phyloP scores from a whole-genome alignment of 2,797 vertebrate genomes.

The Potorous gilbertii region DNA sequence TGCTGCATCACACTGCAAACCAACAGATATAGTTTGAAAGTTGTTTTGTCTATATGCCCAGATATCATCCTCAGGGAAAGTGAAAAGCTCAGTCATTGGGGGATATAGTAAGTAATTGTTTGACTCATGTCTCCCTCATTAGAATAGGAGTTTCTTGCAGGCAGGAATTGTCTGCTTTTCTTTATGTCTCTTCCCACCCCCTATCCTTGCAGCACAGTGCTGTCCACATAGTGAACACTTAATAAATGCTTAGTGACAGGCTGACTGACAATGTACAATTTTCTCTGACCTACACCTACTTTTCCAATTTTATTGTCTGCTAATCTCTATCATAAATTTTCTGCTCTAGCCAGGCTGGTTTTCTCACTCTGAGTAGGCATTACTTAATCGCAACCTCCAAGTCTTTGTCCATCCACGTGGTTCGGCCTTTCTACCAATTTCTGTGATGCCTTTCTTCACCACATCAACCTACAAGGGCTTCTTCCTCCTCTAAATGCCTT shows the following conservation, averaged over 20 bases:
- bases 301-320: not conserved
- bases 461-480: slow-evolving; percentile 6
- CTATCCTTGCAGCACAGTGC: not conserved
- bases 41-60: not conserved
- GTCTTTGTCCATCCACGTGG: not conserved
- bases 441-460: not conserved
- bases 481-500: not conserved
- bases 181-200: not conserved
- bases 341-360: not conserved
- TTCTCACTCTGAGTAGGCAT: not conserved
- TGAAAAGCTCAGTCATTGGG: not conserved
- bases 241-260: not conserved
- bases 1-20: too few species aligned
- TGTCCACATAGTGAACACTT: not conserved
- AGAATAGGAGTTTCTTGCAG: not conserved
- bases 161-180: not conserved
- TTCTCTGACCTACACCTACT: not conserved
- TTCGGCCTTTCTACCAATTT: not conserved
- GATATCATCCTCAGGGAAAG: not conserved
- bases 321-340: not conserved
- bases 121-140: not conserved
- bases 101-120: not conserved
- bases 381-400: not conserved
- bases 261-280: not conserved
- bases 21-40: not conserved